These are phyloP conservation scores for Neodon shergylaensis DNA, from an alignment of 2,113 vertebrate species.

Conservation along the genomic window DNA sequence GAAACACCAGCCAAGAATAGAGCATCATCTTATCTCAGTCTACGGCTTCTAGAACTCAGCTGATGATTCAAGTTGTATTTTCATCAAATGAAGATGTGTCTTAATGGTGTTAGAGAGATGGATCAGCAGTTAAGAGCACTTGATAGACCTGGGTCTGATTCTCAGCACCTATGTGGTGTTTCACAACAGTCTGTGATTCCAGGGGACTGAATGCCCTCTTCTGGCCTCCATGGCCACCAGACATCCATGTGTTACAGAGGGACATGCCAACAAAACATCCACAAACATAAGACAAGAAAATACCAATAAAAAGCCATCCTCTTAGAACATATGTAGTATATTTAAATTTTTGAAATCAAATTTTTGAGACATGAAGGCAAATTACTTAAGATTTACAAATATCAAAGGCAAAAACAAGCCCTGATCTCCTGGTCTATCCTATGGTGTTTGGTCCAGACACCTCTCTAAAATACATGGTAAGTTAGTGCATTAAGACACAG, in stretches of 20 bases:
- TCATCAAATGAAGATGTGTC: slow-evolving; percentile 38
- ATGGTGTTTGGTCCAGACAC: slow-evolving; percentile 50
- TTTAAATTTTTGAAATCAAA: slow-evolving; percentile 28
- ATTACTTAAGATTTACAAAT: slow-evolving; percentile 8
- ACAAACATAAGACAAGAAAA: neutral
- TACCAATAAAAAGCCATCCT: neutral
- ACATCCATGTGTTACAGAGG: neutral
- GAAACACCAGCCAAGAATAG: neutral
- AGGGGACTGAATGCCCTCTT: neutral
- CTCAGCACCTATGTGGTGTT: neutral
- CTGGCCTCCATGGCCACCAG: neutral
- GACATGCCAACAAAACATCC: neutral
- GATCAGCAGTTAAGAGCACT: neutral
- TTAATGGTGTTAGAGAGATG: neutral
- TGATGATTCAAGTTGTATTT: slow-evolving; percentile 58
- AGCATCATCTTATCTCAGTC: slow-evolving; percentile 7
- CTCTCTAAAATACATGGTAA: slow-evolving; percentile 56
- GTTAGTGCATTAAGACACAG: slow-evolving; percentile 68
- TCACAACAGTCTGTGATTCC: neutral
- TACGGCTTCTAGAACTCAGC: slow-evolving; percentile 61
- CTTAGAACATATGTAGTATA: slow-evolving; percentile 23
- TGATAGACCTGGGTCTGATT: neutral
- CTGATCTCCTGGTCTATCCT: slow-evolving; percentile 54
- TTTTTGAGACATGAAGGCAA: neutral
- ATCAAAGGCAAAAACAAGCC: slow-evolving; percentile 18